Evolutionary conservation across 2,888 invertebrate genomes (phyloP).

Genomic region (Nymphalis urticae): DNA sequence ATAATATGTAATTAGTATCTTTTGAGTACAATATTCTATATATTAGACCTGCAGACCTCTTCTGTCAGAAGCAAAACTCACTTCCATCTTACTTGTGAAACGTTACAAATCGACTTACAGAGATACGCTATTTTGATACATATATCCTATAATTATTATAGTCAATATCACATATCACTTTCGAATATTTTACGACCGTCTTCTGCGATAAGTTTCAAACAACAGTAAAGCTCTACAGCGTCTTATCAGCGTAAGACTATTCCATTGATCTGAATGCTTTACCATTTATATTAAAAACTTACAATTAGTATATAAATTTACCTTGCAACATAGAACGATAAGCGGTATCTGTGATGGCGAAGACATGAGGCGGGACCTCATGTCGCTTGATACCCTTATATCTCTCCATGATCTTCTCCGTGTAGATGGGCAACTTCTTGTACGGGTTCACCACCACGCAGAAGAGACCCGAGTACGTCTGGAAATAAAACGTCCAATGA

Average conservation of each 20-base stretch:
- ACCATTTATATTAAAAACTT: background rate
- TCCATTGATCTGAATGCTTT: background rate
- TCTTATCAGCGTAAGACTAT: background rate
- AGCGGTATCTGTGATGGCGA: slow-evolving; percentile 99
- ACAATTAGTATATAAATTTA: slow-evolving; percentile 55
- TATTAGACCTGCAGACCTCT: too few species aligned
- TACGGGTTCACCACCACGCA: slow-evolving; percentile 99
- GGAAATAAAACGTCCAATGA: slow-evolving; percentile 61
- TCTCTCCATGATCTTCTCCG: slow-evolving; percentile 99
- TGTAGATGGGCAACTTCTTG: slow-evolving; percentile 99
- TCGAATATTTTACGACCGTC: too few species aligned
- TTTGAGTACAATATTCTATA: too few species aligned
- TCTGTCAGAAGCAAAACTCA: too few species aligned
- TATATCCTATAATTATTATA: too few species aligned
- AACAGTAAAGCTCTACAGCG: too few species aligned
- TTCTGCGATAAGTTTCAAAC: too few species aligned
- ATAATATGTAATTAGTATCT: too few species aligned
- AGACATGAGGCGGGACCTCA: slow-evolving; percentile 99
- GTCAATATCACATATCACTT: too few species aligned
- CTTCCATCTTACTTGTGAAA: too few species aligned
- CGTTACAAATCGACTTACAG: too few species aligned
- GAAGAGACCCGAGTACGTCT: slow-evolving; percentile 99
- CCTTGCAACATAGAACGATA: slow-evolving; percentile 99
- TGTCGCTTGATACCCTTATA: slow-evolving; percentile 99
- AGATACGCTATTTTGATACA: too few species aligned